Evolutionary conservation across 2,113 vertebrate genomes (phyloP).

Genomic region (Tamias sibiricus): DNA sequence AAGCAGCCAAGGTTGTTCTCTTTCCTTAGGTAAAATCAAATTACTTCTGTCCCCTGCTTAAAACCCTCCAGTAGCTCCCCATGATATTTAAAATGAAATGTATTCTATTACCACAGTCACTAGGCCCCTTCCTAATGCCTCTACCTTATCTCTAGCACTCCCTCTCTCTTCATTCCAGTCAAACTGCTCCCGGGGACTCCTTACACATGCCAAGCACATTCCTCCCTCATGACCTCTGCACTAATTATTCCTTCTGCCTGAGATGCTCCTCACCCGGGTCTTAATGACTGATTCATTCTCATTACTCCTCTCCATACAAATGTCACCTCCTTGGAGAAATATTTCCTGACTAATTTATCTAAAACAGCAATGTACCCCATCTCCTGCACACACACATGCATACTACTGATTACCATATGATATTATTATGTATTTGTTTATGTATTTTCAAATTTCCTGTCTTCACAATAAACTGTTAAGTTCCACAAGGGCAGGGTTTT

Average conservation of each 20-base stretch:
- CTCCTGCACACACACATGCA: neutral
- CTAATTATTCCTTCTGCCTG: neutral
- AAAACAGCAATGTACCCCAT: neutral
- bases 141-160: neutral
- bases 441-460: neutral
- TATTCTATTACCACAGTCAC: neutral
- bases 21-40: constrained; percentile 11
- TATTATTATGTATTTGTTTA: neutral
- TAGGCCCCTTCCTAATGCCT: neutral
- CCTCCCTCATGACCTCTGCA: neutral
- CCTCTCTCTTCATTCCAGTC: neutral
- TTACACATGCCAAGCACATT: neutral
- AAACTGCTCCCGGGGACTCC: neutral
- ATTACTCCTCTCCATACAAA: neutral
- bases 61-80: neutral
- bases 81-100: neutral
- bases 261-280: neutral
- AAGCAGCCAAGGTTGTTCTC: neutral
- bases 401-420: neutral
- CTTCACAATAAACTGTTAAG: neutral
- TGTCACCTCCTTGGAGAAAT: neutral
- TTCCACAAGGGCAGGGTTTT: neutral
- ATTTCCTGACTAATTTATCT: neutral
- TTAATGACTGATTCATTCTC: neutral
- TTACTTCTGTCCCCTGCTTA: neutral